A percentile compares a stretch with the other conserved stretches of the same genome.
These are phyloP conservation scores for Gambusia holbrooki DNA, from an alignment of 2,113 vertebrate genomes.

Conservation along the genomic window DNA sequence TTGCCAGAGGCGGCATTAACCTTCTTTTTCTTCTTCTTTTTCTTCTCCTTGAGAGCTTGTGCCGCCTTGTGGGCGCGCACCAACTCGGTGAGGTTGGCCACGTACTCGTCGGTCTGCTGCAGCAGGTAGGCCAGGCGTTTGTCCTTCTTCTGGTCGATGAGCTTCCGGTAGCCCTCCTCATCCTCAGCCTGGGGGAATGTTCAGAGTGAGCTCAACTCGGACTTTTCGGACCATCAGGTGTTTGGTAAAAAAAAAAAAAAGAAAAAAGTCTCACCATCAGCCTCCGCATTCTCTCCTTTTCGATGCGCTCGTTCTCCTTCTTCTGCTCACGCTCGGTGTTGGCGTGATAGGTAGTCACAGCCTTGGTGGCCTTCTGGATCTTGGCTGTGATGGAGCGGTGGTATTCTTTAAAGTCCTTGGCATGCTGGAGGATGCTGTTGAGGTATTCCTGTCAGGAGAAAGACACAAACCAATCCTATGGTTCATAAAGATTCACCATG, in stretches of 20 bases:
- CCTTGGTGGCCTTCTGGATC: conserved; percentile 96
- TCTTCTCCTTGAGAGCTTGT: conserved; percentile 95
- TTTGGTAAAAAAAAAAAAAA: too few species aligned
- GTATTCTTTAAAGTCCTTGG: conserved; percentile 98
- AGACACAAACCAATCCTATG: background rate
- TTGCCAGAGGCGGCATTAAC: conserved; percentile 54
- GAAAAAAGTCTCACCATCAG: conserved; percentile 85
- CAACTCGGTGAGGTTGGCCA: conserved; percentile 95
- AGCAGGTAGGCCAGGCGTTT: conserved; percentile 96
- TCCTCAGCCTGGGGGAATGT: conserved; percentile 86
- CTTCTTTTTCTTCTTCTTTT: conserved; percentile 98
- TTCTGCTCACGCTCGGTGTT: conserved; percentile 98
- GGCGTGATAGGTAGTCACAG: conserved; percentile 94
- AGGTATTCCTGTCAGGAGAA: conserved; percentile 89
- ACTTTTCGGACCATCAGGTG: background rate
- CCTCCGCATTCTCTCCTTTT: conserved; percentile 96
- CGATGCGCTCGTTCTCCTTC: conserved; percentile 97
- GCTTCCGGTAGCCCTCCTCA: conserved; percentile 96
- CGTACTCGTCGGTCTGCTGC: conserved; percentile 97
- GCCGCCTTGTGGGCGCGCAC: conserved; percentile 95
- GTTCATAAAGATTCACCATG: too few species aligned
- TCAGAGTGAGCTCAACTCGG: background rate
- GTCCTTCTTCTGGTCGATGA: conserved; percentile 99
- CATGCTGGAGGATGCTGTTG: conserved; percentile 98
- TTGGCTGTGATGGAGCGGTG: conserved; percentile 95